phyloP scores from a whole-genome alignment of 1,140 invertebrate species.

The Drosophila cardini region DNA sequence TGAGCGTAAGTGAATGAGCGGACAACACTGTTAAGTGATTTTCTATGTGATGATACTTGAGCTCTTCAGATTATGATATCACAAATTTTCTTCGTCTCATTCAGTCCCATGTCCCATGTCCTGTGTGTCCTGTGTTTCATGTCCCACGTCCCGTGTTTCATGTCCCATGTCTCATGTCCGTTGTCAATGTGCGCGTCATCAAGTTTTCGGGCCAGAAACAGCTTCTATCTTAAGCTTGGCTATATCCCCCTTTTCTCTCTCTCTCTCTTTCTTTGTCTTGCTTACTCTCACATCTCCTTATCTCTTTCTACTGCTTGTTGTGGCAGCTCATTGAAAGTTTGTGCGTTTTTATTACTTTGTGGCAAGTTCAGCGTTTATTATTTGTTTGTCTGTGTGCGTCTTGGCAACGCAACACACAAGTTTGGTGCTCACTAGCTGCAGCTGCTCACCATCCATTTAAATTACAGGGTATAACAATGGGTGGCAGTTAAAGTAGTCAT shows the following conservation, averaged over 20 bases:
- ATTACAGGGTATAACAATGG: slow-evolving; percentile 37
- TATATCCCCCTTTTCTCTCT: neutral
- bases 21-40: slow-evolving; percentile 79
- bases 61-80: slow-evolving; percentile 80
- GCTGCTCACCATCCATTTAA: slow-evolving; percentile 7
- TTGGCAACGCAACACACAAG: neutral
- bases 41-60: slow-evolving; percentile 84
- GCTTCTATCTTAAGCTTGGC: slow-evolving; percentile 45
- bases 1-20: slow-evolving; percentile 7
- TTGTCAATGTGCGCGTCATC: slow-evolving; percentile 66
- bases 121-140: neutral
- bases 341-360: slow-evolving; percentile 79
- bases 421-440: slow-evolving; percentile 17
- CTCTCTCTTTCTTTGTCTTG: neutral
- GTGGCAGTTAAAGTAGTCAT: neutral
- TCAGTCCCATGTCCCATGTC: neutral
- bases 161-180: slow-evolving; percentile 35
- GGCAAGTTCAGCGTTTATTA: slow-evolving; percentile 61
- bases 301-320: slow-evolving; percentile 47
- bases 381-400: slow-evolving; percentile 19
- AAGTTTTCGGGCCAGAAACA: slow-evolving; percentile 69
- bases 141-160: slow-evolving; percentile 2
- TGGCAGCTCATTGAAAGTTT: slow-evolving; percentile 77
- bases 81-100: slow-evolving; percentile 54
- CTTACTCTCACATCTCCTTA: slow-evolving; percentile 12